Conservation (phyloP, 2,797 vertebrate genomes). For the Argya squamiceps region DNA sequence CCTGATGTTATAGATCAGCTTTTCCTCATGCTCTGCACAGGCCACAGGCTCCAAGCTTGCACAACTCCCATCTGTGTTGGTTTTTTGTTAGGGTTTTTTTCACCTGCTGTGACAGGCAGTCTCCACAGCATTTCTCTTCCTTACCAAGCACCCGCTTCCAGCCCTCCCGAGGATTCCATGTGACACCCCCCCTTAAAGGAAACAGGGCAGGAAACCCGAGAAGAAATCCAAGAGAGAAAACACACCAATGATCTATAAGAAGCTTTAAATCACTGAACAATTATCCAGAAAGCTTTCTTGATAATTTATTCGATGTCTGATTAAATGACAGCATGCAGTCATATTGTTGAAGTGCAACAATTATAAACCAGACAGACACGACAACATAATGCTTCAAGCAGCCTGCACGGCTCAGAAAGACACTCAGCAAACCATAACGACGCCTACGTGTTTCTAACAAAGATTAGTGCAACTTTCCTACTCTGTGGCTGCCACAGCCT, state of each 20-base stretch:
- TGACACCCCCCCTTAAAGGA: background rate
- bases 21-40: background rate
- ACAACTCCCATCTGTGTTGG: background rate
- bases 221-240: background rate
- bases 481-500: background rate
- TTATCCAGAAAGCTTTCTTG: conserved; percentile 28
- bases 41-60: background rate
- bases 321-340: conserved; percentile 57
- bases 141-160: background rate
- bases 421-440: conserved; percentile 42
- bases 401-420: conserved; percentile 30
- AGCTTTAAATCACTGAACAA: conserved; percentile 22
- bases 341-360: conserved; percentile 57
- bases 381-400: conserved; percentile 55
- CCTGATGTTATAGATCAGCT: background rate
- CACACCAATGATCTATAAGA: background rate
- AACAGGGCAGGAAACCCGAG: background rate
- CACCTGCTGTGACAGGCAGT: background rate
- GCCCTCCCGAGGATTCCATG: background rate
- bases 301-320: conserved; percentile 41
- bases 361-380: conserved; percentile 56
- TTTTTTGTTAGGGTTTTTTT: background rate
- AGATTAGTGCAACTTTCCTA: background rate
- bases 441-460: conserved; percentile 35
- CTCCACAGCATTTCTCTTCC: background rate